phyloP scores from a whole-genome alignment of 1,140 invertebrate genomes.

The Tetramorium parvispinum region DNA sequence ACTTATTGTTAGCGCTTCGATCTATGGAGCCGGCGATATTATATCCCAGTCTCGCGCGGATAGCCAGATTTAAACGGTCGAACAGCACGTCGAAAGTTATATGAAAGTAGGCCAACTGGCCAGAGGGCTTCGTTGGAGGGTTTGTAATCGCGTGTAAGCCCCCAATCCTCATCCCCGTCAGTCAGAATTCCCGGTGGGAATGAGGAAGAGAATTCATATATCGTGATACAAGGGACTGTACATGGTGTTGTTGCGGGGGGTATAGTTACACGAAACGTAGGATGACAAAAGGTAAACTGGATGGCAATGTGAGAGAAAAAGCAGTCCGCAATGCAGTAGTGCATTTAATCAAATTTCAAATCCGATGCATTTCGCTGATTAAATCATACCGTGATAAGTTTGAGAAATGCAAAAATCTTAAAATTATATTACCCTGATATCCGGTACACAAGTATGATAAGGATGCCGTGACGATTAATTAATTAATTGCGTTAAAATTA shows the following conservation, averaged over 20 bases:
- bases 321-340: constrained; percentile 12
- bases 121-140: constrained; percentile 56
- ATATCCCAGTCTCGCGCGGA: constrained; percentile 7
- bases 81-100: constrained; percentile 68
- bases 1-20: background rate
- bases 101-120: constrained; percentile 71
- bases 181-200: constrained; percentile 58
- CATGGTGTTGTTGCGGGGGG: background rate
- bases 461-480: background rate
- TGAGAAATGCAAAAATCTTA: background rate
- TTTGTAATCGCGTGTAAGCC: constrained; percentile 71
- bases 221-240: constrained; percentile 58
- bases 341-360: constrained; percentile 47
- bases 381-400: background rate
- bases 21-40: background rate
- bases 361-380: constrained; percentile 14
- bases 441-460: background rate
- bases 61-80: constrained; percentile 54
- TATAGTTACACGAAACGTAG: constrained; percentile 11
- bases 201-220: constrained; percentile 67
- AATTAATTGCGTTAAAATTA: background rate
- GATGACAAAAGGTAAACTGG: constrained; percentile 36
- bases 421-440: background rate
- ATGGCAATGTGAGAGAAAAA: constrained; percentile 5
- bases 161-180: constrained; percentile 66